Conservation (phyloP, 2,888 invertebrate species). For the Scaptomyza flava region DNA sequence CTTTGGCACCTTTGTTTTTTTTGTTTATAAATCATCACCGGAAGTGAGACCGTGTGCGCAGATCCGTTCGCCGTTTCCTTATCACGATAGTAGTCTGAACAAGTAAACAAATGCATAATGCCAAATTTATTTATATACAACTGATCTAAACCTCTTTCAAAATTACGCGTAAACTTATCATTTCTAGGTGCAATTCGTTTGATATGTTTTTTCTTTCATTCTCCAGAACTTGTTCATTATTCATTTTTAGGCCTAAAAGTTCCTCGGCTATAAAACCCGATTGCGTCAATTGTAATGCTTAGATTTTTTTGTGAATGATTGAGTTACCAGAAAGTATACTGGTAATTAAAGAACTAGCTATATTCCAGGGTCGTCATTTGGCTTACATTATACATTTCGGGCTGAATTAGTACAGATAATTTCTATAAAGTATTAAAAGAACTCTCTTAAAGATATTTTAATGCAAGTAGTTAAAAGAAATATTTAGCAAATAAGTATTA, state of each 20-base stretch:
- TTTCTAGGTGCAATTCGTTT: conserved; percentile 21
- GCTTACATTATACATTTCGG: no score
- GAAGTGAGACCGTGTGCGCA: conserved; percentile 46
- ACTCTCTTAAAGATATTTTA: no score
- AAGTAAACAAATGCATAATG: conserved; percentile 30
- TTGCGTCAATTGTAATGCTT: no score
- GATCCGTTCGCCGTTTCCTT: conserved; percentile 30
- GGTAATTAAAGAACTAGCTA: no score
- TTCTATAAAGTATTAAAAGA: no score
- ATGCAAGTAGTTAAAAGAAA: no score
- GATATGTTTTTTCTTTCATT: conserved; percentile 48
- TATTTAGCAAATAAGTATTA: no score
- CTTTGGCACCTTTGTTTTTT: conserved; percentile 27
- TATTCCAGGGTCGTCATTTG: no score
- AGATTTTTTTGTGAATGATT: no score
- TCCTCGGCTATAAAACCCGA: no score
- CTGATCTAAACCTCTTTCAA: conserved; percentile 48
- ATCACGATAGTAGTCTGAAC: conserved; percentile 31
- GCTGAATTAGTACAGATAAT: no score
- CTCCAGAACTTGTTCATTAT: conserved; percentile 52
- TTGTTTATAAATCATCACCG: conserved; percentile 65
- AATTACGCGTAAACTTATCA: conserved; percentile 42
- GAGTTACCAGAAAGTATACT: no score
- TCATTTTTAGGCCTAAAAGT: conserved; percentile 34
- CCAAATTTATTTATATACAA: conserved; percentile 48